Percentiles rank a stretch among this genome's conserved stretches.
Evolutionary conservation across 2,888 invertebrate genomes (phyloP).

Genomic region (Drosophila stalkeri): DNA sequence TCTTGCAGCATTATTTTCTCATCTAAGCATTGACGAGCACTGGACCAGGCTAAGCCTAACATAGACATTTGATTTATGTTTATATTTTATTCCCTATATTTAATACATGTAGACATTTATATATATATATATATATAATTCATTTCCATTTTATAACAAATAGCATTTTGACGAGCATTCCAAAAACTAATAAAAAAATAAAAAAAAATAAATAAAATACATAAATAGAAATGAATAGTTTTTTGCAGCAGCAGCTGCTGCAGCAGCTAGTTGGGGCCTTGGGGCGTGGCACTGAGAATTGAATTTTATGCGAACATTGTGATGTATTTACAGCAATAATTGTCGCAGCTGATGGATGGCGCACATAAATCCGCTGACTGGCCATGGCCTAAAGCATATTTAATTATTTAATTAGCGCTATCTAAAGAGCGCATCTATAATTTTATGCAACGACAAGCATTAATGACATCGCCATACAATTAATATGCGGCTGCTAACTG

Average conservation of each 20-base stretch:
- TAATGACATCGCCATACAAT: conserved; percentile 71
- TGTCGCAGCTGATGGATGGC: conserved; percentile 68
- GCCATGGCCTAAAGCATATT: conserved; percentile 72
- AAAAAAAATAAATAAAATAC: conserved; percentile 2
- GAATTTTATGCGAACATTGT: conserved; percentile 28
- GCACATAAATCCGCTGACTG: conserved; percentile 65
- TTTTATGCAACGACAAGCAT: conserved; percentile 78
- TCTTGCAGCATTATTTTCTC: conserved; percentile 17
- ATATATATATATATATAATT: background rate
- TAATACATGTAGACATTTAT: background rate
- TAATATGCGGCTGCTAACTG: conserved; percentile 59
- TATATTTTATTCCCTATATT: conserved; percentile 23
- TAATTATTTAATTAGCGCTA: conserved; percentile 82
- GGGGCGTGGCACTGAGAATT: conserved; percentile 10
- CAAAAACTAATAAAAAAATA: conserved; percentile 20
- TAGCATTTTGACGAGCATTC: conserved; percentile 39
- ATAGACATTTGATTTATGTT: conserved; percentile 45
- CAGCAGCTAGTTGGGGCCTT: conserved; percentile 26
- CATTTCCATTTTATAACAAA: conserved; percentile 29
- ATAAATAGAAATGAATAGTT: conserved; percentile 20
- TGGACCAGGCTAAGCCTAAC: conserved; percentile 4
- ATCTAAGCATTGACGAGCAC: conserved; percentile 2
- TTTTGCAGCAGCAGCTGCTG: conserved; percentile 26
- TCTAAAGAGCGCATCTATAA: conserved; percentile 78
- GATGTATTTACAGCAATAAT: conserved; percentile 59